These are phyloP conservation scores for Penelope pileata DNA, from an alignment of 2,113 vertebrate species.

Conservation along the genomic window DNA sequence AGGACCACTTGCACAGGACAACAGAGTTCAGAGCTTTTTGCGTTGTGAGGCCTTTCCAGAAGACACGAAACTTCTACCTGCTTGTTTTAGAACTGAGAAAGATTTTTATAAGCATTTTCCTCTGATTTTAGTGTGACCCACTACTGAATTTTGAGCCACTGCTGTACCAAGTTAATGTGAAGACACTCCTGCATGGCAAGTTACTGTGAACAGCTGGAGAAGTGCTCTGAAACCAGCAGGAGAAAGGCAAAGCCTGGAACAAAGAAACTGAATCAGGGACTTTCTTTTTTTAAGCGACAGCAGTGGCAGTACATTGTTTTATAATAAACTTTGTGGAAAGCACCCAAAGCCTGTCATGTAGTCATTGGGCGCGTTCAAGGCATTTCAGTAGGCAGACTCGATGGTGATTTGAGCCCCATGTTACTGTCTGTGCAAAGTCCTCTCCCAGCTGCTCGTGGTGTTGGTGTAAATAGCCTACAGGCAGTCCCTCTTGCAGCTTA, in stretches of 20 bases:
- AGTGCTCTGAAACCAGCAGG: accelerated
- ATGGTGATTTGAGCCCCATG: not conserved
- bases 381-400: not conserved
- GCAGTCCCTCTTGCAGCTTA: not conserved
- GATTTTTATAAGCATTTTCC: not conserved
- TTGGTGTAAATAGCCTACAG: not conserved
- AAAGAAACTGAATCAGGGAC: not conserved
- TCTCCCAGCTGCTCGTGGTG: not conserved
- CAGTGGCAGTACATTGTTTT: not conserved
- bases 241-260: not conserved
- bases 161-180: not conserved
- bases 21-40: not conserved
- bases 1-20: not conserved
- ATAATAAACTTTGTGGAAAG: constrained; percentile 44
- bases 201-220: not conserved
- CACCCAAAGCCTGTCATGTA: not conserved
- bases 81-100: not conserved
- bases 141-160: not conserved
- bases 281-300: not conserved
- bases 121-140: not conserved
- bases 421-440: not conserved
- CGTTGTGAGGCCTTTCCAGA: not conserved
- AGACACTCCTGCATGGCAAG: not conserved
- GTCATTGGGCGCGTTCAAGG: not conserved
- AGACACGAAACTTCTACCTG: not conserved